Conservation (phyloP, 2,797 vertebrate genomes). For the Aphelocoma californica region DNA sequence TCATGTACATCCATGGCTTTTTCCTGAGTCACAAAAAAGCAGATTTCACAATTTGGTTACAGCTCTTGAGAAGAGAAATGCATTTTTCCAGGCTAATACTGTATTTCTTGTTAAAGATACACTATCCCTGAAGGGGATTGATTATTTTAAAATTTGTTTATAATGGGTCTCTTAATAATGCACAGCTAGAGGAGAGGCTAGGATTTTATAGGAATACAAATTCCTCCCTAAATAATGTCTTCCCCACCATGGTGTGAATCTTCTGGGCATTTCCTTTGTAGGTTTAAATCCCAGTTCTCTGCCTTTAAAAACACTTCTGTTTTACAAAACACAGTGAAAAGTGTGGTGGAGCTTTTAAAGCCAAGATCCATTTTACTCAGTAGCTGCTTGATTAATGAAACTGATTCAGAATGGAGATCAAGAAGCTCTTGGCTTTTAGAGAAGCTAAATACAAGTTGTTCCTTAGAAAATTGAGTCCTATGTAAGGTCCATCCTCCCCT, state of each 20-base stretch:
- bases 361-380: neutral
- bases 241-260: neutral
- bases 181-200: neutral
- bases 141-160: neutral
- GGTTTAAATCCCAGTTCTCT: neutral
- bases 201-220: neutral
- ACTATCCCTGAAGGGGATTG: neutral
- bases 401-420: neutral
- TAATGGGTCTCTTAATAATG: neutral
- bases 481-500: neutral
- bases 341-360: neutral
- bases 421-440: neutral
- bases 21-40: neutral
- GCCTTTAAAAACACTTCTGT: neutral
- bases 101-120: neutral
- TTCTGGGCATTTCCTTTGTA: neutral
- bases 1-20: neutral
- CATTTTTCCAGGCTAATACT: neutral
- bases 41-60: neutral
- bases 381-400: constrained; percentile 1
- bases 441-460: neutral
- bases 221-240: neutral
- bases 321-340: neutral
- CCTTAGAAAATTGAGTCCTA: neutral
- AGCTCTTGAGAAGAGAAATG: neutral